A percentile compares a stretch with the other conserved stretches of the same genome.
Conservation (phyloP, 2,888 invertebrate genomes). For the Pogonocherus hispidulus region DNA sequence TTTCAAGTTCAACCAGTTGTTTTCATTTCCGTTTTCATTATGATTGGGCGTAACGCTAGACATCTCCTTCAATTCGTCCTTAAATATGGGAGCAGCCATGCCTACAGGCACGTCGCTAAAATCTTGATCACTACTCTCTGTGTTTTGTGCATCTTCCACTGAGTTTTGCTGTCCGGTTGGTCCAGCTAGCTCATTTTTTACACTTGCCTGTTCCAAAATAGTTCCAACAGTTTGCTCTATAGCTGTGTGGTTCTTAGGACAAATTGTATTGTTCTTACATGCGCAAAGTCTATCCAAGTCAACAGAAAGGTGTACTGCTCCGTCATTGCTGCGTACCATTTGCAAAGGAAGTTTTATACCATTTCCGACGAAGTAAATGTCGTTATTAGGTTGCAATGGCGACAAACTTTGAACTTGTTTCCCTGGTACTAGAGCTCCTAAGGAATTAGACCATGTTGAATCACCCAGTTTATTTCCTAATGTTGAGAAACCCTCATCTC, state of each 20-base stretch:
- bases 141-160: neutral
- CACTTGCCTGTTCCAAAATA: slow-evolving; percentile 53
- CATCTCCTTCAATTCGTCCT: neutral
- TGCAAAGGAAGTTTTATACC: slow-evolving; percentile 65
- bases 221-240: slow-evolving; percentile 51
- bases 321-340: slow-evolving; percentile 60
- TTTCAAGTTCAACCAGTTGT: slow-evolving; percentile 3
- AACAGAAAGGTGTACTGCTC: slow-evolving; percentile 62
- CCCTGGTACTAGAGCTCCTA: slow-evolving; percentile 47
- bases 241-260: slow-evolving; percentile 53
- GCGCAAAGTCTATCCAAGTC: slow-evolving; percentile 64
- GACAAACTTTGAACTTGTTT: slow-evolving; percentile 27
- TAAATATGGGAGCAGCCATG: slow-evolving; percentile 1
- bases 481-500: too few relatives aligned
- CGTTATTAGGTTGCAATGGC: slow-evolving; percentile 36
- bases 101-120: slow-evolving; percentile 21
- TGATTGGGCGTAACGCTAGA: neutral
- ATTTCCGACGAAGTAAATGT: slow-evolving; percentile 62
- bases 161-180: neutral
- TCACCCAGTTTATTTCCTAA: neutral
- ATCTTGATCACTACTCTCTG: neutral
- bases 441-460: slow-evolving; percentile 27
- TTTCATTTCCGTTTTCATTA: neutral
- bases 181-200: slow-evolving; percentile 43
- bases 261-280: slow-evolving; percentile 55